Conservation (phyloP, 1,140 invertebrate species). For the Euschistus heros region DNA sequence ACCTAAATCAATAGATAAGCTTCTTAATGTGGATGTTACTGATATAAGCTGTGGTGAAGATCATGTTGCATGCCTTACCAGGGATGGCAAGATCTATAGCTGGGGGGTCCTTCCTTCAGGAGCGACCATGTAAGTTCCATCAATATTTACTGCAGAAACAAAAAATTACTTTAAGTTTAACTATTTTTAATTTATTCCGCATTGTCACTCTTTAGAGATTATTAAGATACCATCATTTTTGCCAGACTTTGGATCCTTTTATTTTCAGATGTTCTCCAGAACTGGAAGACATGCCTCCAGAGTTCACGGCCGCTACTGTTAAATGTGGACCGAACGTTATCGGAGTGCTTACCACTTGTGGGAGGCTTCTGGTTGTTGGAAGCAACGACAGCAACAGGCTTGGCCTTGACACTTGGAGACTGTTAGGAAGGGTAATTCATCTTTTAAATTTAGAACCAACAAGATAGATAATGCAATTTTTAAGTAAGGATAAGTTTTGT, state of each 20-base stretch:
- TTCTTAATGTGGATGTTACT: slow-evolving; percentile 49
- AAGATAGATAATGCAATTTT: not conserved
- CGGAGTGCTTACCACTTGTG: slow-evolving; percentile 51
- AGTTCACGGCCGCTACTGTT: slow-evolving; percentile 42
- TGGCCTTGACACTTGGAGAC: slow-evolving; percentile 38
- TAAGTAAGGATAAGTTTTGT: not conserved
- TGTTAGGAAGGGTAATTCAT: slow-evolving; percentile 21
- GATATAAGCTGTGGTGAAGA: slow-evolving; percentile 51
- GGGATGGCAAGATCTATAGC: slow-evolving; percentile 49
- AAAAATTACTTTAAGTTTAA: not conserved
- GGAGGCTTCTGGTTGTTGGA: slow-evolving; percentile 54
- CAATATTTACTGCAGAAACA: not conserved
- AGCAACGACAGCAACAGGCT: slow-evolving; percentile 58
- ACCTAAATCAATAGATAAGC: slow-evolving; percentile 33
- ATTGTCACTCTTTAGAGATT: not conserved
- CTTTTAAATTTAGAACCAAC: not conserved
- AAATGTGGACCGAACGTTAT: slow-evolving; percentile 53
- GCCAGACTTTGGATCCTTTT: not conserved
- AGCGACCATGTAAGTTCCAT: slow-evolving; percentile 9
- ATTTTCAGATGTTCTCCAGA: slow-evolving; percentile 39
- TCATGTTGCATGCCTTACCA: slow-evolving; percentile 53
- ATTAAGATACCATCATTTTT: too few relatives aligned
- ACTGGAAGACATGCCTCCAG: slow-evolving; percentile 38
- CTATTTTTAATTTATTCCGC: not conserved
- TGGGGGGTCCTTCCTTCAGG: slow-evolving; percentile 44